Evolutionary conservation across 2,888 invertebrate genomes (phyloP).

Genomic region (Drosophila prolongata): DNA sequence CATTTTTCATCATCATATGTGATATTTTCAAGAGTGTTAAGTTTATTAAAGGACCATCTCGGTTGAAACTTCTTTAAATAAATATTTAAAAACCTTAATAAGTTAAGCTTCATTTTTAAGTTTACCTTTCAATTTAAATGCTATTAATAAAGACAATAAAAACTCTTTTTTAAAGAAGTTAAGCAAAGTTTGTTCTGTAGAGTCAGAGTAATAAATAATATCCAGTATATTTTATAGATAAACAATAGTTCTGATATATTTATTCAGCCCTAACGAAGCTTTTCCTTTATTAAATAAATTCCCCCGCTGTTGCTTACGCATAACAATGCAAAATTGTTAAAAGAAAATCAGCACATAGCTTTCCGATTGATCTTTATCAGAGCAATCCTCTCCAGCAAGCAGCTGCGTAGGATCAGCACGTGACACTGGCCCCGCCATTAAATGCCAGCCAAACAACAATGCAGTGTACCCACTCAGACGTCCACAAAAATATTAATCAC

Average conservation of each 20-base stretch:
- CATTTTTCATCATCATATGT: too few relatives aligned
- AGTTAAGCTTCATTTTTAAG: too few relatives aligned
- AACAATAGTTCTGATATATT: background rate
- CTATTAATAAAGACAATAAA: too few relatives aligned
- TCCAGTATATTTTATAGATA: background rate
- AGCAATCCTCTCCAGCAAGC: constrained; percentile 20
- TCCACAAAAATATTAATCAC: constrained; percentile 56
- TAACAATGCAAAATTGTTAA: constrained; percentile 2
- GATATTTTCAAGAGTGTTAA: background rate
- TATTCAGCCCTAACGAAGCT: background rate
- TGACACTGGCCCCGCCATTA: constrained; percentile 36
- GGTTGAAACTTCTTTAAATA: too few relatives aligned
- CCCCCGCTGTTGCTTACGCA: background rate
- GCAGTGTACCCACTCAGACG: constrained; percentile 31
- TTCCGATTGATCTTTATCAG: constrained; percentile 20
- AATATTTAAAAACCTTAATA: too few relatives aligned
- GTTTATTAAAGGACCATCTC: background rate
- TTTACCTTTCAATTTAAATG: too few relatives aligned
- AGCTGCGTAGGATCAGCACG: constrained; percentile 48
- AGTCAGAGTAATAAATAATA: too few relatives aligned
- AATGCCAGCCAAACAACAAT: constrained; percentile 22
- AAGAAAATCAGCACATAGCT: constrained; percentile 12
- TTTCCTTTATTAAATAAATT: background rate
- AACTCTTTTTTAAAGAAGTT: too few relatives aligned
- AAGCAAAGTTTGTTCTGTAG: too few relatives aligned